These are phyloP conservation scores for Lepidonotus clava DNA, from an alignment of 2,888 invertebrate genomes.

Conservation along the genomic window DNA sequence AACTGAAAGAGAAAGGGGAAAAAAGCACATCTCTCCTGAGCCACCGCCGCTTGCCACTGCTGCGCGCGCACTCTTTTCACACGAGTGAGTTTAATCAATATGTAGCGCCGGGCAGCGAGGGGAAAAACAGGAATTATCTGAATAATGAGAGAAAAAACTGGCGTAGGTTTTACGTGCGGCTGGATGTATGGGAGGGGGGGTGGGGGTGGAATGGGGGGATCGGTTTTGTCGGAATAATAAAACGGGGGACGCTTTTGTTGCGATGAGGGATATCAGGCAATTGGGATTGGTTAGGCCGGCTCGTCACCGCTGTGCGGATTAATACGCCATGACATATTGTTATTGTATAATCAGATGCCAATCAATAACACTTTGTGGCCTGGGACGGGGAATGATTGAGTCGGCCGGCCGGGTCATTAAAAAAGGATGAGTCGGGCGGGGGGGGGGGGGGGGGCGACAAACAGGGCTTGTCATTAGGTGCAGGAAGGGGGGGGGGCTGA, in stretches of 20 bases:
- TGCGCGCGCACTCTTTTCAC: too few relatives aligned
- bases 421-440: background rate
- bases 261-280: background rate
- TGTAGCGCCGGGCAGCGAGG: too few relatives aligned
- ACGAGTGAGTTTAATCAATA: too few relatives aligned
- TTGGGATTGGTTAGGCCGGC: background rate
- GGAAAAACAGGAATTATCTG: too few relatives aligned
- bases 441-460: background rate
- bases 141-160: too few relatives aligned
- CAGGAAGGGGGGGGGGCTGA: background rate
- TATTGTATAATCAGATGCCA: constrained; percentile 20
- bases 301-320: background rate
- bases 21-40: too few relatives aligned
- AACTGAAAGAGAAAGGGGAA: too few relatives aligned
- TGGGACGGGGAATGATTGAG: background rate
- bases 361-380: constrained; percentile 24
- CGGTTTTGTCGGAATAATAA: background rate
- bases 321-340: constrained; percentile 19
- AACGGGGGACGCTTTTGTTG: background rate
- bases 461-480: background rate
- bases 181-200: background rate
- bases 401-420: background rate
- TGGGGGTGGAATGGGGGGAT: background rate
- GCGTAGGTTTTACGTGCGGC: background rate
- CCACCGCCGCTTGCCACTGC: too few relatives aligned